Percentiles rank a stretch among this genome's conserved stretches.
phyloP scores from a whole-genome alignment of 1,140 invertebrate genomes.

The Heliothis virescens region DNA sequence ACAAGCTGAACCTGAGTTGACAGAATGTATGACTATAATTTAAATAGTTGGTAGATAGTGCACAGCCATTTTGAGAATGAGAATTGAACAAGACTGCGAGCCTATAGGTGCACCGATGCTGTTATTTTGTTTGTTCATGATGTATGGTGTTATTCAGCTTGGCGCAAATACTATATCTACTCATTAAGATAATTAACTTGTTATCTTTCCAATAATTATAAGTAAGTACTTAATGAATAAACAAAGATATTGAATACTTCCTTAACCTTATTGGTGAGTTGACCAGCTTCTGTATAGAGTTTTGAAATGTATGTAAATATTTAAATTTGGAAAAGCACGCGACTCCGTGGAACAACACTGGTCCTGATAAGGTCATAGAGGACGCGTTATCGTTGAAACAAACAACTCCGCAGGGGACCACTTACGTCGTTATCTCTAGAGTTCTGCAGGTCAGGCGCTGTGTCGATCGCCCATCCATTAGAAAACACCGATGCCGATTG shows the following conservation, averaged over 20 bases:
- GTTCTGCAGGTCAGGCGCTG: constrained; percentile 71
- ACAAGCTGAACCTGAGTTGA: no score
- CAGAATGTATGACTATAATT: no score
- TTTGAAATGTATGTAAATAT: neutral
- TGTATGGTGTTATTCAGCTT: no score
- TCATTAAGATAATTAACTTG: neutral
- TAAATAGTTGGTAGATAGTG: no score
- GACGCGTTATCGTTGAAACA: constrained; percentile 71
- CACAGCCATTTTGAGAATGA: no score
- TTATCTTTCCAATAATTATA: constrained; percentile 18
- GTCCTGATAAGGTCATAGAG: constrained; percentile 54
- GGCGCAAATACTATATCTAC: neutral
- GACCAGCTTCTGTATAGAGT: neutral
- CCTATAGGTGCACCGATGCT: no score
- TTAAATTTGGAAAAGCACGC: constrained; percentile 32
- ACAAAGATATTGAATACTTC: constrained; percentile 6
- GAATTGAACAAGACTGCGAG: no score
- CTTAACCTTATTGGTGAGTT: neutral
- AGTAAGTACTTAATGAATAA: neutral
- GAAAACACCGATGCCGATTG: constrained; percentile 66
- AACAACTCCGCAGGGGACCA: constrained; percentile 82
- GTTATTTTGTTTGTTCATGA: no score
- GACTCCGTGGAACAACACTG: neutral
- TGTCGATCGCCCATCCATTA: constrained; percentile 83
- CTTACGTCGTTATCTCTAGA: constrained; percentile 81